These are phyloP conservation scores for Lacanobia wlatinum DNA, from an alignment of 2,888 invertebrate genomes.

Conservation along the genomic window DNA sequence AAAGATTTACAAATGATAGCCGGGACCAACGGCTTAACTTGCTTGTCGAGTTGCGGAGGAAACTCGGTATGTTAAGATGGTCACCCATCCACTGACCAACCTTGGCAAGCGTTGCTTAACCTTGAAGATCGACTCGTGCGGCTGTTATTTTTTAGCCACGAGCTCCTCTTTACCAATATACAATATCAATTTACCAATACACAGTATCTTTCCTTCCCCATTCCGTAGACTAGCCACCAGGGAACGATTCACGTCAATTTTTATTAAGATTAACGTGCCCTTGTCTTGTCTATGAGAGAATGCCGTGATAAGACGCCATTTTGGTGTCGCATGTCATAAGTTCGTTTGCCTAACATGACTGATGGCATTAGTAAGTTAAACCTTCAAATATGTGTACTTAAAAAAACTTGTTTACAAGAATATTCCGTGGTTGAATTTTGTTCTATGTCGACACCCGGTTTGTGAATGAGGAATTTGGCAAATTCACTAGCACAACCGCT, in stretches of 20 bases:
- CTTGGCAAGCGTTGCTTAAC: too few relatives aligned
- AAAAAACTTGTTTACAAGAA: conserved; percentile 34
- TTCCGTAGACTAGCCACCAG: background rate
- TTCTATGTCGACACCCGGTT: background rate
- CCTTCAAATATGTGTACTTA: conserved; percentile 22
- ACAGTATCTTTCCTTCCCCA: background rate
- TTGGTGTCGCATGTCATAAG: conserved; percentile 50
- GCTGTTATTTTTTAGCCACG: too few relatives aligned
- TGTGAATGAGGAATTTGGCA: too few relatives aligned
- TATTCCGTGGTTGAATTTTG: background rate
- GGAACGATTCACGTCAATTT: conserved; percentile 39
- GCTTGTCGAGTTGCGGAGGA: too few relatives aligned
- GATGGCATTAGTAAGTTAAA: conserved; percentile 35
- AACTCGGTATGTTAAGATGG: too few relatives aligned
- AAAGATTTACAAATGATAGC: too few relatives aligned
- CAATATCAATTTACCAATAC: background rate
- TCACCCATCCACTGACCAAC: too few relatives aligned
- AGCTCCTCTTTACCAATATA: too few relatives aligned
- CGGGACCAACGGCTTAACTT: too few relatives aligned
- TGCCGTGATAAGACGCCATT: conserved; percentile 57
- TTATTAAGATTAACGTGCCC: conserved; percentile 58
- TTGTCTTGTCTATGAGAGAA: conserved; percentile 31
- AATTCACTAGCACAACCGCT: background rate
- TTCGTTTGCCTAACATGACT: conserved; percentile 43
- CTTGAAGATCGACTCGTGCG: too few relatives aligned